Percentiles rank a stretch among this genome's conserved stretches.
Conservation (phyloP, 2,888 invertebrate species). For the Malthinus flaveolus region DNA sequence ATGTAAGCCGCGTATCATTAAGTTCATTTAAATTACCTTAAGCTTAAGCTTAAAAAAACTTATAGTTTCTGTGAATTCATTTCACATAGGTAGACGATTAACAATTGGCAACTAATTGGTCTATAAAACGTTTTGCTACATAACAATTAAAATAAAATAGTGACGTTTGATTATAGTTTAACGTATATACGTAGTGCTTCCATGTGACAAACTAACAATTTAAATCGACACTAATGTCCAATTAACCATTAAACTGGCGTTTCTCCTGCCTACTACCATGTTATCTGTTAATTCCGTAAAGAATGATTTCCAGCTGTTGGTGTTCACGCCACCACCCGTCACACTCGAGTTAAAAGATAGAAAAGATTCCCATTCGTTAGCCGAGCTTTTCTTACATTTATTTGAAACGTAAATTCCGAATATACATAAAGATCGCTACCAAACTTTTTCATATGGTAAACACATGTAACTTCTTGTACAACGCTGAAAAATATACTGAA, state of each 20-base stretch:
- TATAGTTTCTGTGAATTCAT: too few species aligned
- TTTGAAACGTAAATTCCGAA: conserved; percentile 20
- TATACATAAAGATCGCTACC: not conserved
- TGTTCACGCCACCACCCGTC: conserved; percentile 18
- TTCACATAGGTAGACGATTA: too few species aligned
- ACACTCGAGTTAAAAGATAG: conserved; percentile 19
- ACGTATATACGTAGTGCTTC: not conserved
- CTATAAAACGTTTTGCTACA: conserved; percentile 5
- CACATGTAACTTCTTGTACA: conserved; percentile 5
- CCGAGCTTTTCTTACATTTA: conserved; percentile 16
- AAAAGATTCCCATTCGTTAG: conserved; percentile 21
- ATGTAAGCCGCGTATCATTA: too few species aligned
- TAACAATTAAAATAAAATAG: not conserved
- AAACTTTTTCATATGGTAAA: conserved; percentile 17
- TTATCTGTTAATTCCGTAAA: conserved; percentile 25
- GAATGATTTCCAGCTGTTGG: conserved; percentile 26
- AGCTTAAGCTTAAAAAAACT: too few species aligned
- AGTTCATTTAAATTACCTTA: too few species aligned
- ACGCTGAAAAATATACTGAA: conserved; percentile 8
- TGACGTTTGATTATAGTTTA: conserved; percentile 3
- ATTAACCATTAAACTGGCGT: conserved; percentile 22
- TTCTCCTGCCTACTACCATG: conserved; percentile 20
- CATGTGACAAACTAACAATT: conserved; percentile 12
- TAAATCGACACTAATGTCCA: conserved; percentile 22
- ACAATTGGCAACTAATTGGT: not conserved